Evolutionary conservation across 1,140 invertebrate species (phyloP), one percentile per base, ranked within the genome.

Genomic region (Drosophila sechellia): DNA sequence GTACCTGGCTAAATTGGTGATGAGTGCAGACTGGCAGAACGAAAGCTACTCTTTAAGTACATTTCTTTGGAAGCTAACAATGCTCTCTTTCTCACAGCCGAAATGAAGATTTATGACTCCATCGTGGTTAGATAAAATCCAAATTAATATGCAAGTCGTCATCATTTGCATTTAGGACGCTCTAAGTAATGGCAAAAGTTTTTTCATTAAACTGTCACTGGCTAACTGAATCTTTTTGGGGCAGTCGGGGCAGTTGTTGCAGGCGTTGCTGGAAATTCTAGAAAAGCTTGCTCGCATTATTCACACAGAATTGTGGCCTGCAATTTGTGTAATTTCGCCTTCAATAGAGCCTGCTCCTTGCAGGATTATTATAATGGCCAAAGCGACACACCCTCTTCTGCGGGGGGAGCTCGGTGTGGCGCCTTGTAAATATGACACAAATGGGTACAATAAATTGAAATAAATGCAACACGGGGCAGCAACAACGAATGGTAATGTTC

Each of bases 151-250:
- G 83, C 66, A 72, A 76, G 66, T 77, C 70, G 70, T 76, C 71
- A 69, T 77, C 55, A 89, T 86, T 87, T 87, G 74, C 81, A 86
- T 85, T 86, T 69, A 78, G 64, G 52, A 59, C 73, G 50, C 52
- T 45, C 37, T 66, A 49, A 72, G 57, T 83, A 83, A 87, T 83
- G 84, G 71, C 53, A 35, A 83, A 86, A 86, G 83, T 86, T 86
- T 73, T 78, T 78, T 70, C 74, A 77, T 78, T 78, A 77, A 64
- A 61, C 57, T 77, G 65, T 77, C 64, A 46, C 31, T 31, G 56
- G 45, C 63, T 61, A 77, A 77, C 73, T 71, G 65, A 77, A 71
- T 77, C 54, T 74, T 64, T 50, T 27, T 31, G 35, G 35, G 13
- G 5, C 11, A 27, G 35, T 39, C 0, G 5, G 20, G 8, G 37